Percentiles rank a stretch among this genome's conserved stretches.
Conservation (phyloP, 2,888 invertebrate species). For the Chrysolina americana region DNA sequence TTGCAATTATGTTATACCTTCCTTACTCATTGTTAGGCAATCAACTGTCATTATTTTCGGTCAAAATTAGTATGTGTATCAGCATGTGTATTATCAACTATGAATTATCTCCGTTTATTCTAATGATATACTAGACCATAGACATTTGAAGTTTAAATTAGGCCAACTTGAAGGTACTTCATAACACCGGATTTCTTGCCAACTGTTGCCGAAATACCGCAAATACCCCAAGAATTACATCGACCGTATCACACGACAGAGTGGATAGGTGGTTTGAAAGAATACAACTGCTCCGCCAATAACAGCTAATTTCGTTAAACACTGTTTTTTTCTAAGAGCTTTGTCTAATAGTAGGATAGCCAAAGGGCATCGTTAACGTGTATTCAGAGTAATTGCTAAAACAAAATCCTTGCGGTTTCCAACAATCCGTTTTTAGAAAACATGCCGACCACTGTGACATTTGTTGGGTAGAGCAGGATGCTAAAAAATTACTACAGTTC, state of each 20-base stretch:
- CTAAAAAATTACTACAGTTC: conserved; percentile 26
- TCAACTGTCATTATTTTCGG: not conserved
- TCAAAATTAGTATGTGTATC: not conserved
- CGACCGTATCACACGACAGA: conserved; percentile 11
- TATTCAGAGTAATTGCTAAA: conserved; percentile 24
- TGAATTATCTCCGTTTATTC: not conserved
- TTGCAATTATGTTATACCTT: not conserved
- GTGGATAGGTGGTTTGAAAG: conserved; percentile 25
- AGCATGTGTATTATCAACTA: not conserved
- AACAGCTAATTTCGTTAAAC: conserved; percentile 27
- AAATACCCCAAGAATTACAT: conserved; percentile 1
- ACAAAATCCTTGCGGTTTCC: conserved; percentile 29
- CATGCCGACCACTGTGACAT: conserved; percentile 26
- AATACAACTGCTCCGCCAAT: conserved; percentile 10
- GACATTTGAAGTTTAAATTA: conserved; percentile 1
- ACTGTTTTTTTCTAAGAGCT: conserved; percentile 23
- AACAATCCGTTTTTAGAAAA: conserved; percentile 4
- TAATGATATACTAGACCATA: conserved; percentile 3
- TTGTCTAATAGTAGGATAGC: conserved; percentile 24
- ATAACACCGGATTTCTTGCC: not conserved
- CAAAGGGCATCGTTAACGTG: conserved; percentile 27
- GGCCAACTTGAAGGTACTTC: not conserved
- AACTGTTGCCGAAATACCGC: conserved; percentile 16
- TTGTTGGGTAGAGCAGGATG: conserved; percentile 23
- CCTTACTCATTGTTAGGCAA: not conserved